Percentiles rank a stretch among this genome's conserved stretches.
These are phyloP conservation scores for Lates japonicus DNA, from an alignment of 2,797 vertebrate species.

Conservation along the genomic window DNA sequence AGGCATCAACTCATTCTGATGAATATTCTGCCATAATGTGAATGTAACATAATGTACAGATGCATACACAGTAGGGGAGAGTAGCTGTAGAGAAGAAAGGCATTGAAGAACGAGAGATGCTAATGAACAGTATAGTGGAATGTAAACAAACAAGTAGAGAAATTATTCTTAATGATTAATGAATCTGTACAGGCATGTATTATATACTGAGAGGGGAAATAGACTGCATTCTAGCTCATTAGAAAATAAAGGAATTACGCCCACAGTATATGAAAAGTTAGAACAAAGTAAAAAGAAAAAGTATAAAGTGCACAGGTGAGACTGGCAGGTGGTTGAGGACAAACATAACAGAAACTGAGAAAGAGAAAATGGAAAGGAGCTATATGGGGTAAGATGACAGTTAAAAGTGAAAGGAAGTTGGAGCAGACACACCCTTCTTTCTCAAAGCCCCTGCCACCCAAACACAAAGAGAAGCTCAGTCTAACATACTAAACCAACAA, in stretches of 20 bases:
- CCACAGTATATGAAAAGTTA: background rate
- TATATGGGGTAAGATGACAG: background rate
- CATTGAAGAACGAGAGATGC: conserved; percentile 11
- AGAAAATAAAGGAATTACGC: conserved; percentile 15
- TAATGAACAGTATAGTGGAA: conserved; percentile 29
- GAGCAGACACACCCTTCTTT: background rate
- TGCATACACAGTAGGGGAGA: background rate
- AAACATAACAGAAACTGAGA: background rate
- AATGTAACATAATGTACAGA: background rate
- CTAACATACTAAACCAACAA: conserved; percentile 27
- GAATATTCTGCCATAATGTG: background rate
- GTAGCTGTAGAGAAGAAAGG: background rate
- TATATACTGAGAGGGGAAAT: background rate
- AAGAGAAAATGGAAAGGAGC: background rate
- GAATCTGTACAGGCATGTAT: background rate
- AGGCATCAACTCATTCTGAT: background rate
- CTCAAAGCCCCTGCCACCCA: conserved; percentile 6
- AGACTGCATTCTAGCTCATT: background rate
- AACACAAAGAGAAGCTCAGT: conserved; percentile 31
- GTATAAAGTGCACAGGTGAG: background rate
- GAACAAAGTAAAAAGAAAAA: background rate
- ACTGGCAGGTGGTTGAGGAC: background rate
- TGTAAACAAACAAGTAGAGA: conserved; percentile 23
- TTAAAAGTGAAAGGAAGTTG: conserved; percentile 21
- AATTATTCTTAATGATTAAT: conserved; percentile 19